Conservation (phyloP, 1,140 invertebrate genomes). For the Drosophila bifasciata region DNA sequence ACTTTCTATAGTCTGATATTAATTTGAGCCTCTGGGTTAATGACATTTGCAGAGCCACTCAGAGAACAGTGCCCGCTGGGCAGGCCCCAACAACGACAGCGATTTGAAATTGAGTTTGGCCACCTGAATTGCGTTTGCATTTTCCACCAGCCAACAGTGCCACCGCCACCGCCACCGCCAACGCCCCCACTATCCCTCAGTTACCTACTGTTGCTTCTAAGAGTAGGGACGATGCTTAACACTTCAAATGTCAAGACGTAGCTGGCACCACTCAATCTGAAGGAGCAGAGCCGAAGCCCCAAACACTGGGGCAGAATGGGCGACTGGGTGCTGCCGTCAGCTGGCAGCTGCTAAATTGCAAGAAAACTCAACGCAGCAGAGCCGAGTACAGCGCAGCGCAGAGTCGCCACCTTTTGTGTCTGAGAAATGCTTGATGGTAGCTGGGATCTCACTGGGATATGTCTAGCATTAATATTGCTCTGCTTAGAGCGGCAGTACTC, state of each 20-base stretch:
- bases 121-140: conserved; percentile 47
- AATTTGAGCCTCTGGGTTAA: conserved; percentile 45
- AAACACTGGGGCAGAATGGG: too few relatives aligned
- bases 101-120: conserved; percentile 35
- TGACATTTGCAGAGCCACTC: conserved; percentile 47
- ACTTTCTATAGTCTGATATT: conserved; percentile 19
- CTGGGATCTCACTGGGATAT: conserved; percentile 20
- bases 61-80: conserved; percentile 11
- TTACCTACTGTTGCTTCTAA: too few relatives aligned
- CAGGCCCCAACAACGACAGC: conserved; percentile 8
- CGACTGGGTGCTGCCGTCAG: conserved; percentile 1
- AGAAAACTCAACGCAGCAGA: conserved; percentile 38
- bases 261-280: conserved; percentile 41
- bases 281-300: conserved; percentile 15
- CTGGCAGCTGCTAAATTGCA: conserved; percentile 34
- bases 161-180: too few relatives aligned
- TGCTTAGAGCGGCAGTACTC: conserved; percentile 11
- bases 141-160: conserved; percentile 11
- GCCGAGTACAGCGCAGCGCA: conserved; percentile 17
- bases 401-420: conserved; percentile 48
- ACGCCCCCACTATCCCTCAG: too few relatives aligned
- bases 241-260: conserved; percentile 54
- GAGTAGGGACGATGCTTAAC: conserved; percentile 10
- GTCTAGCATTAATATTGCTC: conserved; percentile 44
- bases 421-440: conserved; percentile 44